Evolutionary conservation across 2,113 vertebrate genomes (phyloP).

Genomic region (Petaurus breviceps): DNA sequence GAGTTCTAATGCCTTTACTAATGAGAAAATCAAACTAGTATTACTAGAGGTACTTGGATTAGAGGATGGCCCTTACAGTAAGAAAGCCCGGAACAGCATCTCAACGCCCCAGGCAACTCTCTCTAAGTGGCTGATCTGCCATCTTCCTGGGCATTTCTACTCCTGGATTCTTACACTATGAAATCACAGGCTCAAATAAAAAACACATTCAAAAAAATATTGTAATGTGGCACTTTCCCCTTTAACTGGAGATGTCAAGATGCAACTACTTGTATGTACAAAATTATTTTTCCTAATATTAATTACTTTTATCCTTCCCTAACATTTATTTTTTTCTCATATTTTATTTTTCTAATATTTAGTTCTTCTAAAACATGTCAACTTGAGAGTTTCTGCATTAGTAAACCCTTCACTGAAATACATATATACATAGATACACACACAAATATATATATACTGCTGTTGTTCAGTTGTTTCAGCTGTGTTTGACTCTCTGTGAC

Average conservation of each 20-base stretch:
- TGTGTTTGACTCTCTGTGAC: too few species aligned
- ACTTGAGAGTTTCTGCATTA: conserved; percentile 14
- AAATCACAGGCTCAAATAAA: too few species aligned
- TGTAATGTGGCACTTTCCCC: conserved; percentile 13
- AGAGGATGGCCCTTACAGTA: not conserved
- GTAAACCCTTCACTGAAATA: not conserved
- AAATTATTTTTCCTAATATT: too few species aligned
- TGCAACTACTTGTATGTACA: conserved; percentile 16
- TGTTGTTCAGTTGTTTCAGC: too few species aligned
- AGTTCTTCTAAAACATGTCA: conserved; percentile 12
- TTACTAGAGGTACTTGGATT: not conserved
- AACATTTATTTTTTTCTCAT: conserved; percentile 14
- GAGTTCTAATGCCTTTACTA: conserved; percentile 3
- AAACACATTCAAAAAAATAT: not conserved
- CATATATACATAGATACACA: too few species aligned
- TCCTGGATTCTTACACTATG: too few species aligned
- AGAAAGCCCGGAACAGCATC: too few species aligned
- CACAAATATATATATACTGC: too few species aligned
- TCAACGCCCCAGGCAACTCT: too few species aligned
- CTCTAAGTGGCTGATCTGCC: too few species aligned
- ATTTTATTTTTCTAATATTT: conserved; percentile 38
- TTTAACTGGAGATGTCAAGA: conserved; percentile 12
- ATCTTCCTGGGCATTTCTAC: too few species aligned
- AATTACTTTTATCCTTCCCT: too few species aligned
- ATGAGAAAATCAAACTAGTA: not conserved